Percentiles rank a stretch among this genome's conserved stretches.
Conservation (phyloP, 2,888 invertebrate species). For the Lycaena phlaeas region DNA sequence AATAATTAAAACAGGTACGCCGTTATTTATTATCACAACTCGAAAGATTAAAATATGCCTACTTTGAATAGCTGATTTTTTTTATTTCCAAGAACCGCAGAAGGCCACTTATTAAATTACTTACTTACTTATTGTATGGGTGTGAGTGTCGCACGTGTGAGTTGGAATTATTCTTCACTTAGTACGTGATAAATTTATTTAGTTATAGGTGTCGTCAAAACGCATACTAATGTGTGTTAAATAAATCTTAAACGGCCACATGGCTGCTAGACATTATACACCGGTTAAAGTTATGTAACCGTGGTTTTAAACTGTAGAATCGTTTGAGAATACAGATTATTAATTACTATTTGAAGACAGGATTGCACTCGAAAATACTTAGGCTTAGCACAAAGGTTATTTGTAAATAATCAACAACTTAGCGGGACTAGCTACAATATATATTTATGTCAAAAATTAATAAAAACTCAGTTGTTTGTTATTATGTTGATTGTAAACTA, state of each 20-base stretch:
- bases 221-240: constrained; percentile 54
- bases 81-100: constrained; percentile 28
- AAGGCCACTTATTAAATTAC: constrained; percentile 42
- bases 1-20: constrained; percentile 5
- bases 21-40: constrained; percentile 2
- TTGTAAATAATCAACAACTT: no score
- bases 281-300: no score
- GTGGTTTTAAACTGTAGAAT: no score
- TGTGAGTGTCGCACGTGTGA: constrained; percentile 47
- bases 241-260: constrained; percentile 30
- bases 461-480: no score
- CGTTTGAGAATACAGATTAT: no score
- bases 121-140: constrained; percentile 47
- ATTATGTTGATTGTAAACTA: no score
- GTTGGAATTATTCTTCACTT: constrained; percentile 47
- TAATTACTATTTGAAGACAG: no score
- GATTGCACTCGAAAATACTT: no score
- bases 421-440: no score
- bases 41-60: neutral
- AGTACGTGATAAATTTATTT: constrained; percentile 56
- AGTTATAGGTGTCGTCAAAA: constrained; percentile 42
- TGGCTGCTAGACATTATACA: no score
- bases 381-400: no score
- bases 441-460: no score
- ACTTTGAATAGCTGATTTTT: neutral